Percentiles rank a stretch among this genome's conserved stretches.
phyloP scores from a whole-genome alignment of 2,797 vertebrate species.

The Chaetodon trifasciatus region DNA sequence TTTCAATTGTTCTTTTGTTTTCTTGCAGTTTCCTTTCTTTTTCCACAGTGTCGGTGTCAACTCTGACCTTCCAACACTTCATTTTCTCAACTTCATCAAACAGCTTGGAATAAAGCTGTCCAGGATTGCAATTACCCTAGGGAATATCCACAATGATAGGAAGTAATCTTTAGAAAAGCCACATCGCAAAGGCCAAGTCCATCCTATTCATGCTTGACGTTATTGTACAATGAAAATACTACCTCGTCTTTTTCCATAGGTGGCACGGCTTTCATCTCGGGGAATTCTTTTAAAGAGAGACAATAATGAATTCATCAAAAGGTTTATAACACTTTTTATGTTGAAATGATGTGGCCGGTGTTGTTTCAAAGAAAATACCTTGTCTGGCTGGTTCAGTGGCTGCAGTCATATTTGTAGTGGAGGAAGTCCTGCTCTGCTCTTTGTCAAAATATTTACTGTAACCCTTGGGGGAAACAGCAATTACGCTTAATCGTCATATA shows the following conservation, averaged over 20 bases:
- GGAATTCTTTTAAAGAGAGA: slow-evolving; percentile 60
- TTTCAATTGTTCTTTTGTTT: slow-evolving; percentile 91
- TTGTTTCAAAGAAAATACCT: slow-evolving; percentile 79
- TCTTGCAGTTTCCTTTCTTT: slow-evolving; percentile 92
- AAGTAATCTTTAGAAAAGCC: slow-evolving; percentile 36
- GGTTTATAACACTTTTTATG: neutral
- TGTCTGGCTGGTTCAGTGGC: slow-evolving; percentile 78
- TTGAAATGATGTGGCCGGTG: slow-evolving; percentile 6
- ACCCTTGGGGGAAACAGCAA: slow-evolving; percentile 53
- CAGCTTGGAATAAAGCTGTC: slow-evolving; percentile 90
- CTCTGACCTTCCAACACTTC: slow-evolving; percentile 91
- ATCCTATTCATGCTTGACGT: slow-evolving; percentile 53
- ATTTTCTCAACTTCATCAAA: slow-evolving; percentile 96
- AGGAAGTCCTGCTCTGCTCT: slow-evolving; percentile 78
- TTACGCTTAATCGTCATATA: slow-evolving; percentile 11
- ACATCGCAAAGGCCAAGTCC: neutral
- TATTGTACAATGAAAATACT: slow-evolving; percentile 32
- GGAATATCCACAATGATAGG: slow-evolving; percentile 44
- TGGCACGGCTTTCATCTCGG: slow-evolving; percentile 75
- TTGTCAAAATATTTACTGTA: slow-evolving; percentile 80
- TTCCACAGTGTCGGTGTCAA: slow-evolving; percentile 88
- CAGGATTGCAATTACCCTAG: slow-evolving; percentile 84
- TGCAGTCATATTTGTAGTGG: slow-evolving; percentile 71
- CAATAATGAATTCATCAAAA: slow-evolving; percentile 1
- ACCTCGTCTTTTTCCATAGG: slow-evolving; percentile 81